Evolutionary conservation across 1,140 invertebrate genomes (phyloP), one percentile per base, ranked within the genome.

Genomic region (Apis florea): DNA sequence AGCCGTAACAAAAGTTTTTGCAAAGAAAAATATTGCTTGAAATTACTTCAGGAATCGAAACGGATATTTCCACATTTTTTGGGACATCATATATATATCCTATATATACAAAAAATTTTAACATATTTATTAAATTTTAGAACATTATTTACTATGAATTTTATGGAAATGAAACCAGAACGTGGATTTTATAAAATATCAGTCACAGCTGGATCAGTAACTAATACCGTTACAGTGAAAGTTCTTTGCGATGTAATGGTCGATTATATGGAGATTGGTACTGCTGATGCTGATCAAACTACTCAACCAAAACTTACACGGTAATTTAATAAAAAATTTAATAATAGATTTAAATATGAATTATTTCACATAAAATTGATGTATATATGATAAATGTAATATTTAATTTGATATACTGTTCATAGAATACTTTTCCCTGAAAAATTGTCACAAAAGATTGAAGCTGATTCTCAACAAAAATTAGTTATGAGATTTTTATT

Each of bases 381-480:
- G 24, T 12, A 13, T 49, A 49, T 15, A 40, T 40, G 31, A 40
- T 40, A 40, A 40, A 40, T 40, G 6, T 40, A 40, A 40, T 40
- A 40, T 40, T 71, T 85, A 58, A 17, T 58, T 58, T 21, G 10
- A 58, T 26, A 79, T 71, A 21, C 17, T 77, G 68, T 69, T 89
- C 85, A 26, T 63, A 97, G 96, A 89, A 93, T 98, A 10, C 89
- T 93, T 5, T 95, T 96, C 92, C 96, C 97, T 0, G 95, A 96
- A 80, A 97, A 97, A 89, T 92, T 97, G 4, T 88, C 93, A 5
- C 94, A 95, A 59, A 94, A 94, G 49, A 93, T 98, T 13, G 96
- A 97, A 90, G 97, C 97, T 26, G 98, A 99, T 94, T 96, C 96
- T 78, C 96, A 98, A 85, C 98, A 99, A 92, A 98, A 98, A 92